Evolutionary conservation across 2,797 vertebrate genomes (phyloP).

Genomic region (Cyprinodon diabolis): DNA sequence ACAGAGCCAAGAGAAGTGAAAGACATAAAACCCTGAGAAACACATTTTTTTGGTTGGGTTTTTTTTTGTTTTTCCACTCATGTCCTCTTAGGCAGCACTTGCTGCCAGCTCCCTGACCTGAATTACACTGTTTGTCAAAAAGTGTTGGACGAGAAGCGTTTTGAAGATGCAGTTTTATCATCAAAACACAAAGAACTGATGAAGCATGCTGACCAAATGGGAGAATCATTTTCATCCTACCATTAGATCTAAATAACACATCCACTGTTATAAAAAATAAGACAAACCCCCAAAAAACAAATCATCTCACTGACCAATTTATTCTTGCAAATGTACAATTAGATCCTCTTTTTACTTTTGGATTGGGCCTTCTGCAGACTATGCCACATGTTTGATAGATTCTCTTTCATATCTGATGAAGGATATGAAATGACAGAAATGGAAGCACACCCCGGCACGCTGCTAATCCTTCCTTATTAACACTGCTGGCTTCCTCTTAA

Average conservation of each 20-base stretch:
- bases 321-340: neutral
- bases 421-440: slow-evolving; percentile 51
- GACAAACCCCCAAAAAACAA: neutral
- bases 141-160: neutral
- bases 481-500: slow-evolving; percentile 65
- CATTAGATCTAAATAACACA: neutral
- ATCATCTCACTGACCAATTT: neutral
- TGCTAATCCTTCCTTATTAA: slow-evolving; percentile 64
- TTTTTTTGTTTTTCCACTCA: neutral
- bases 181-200: neutral
- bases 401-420: slow-evolving; percentile 36
- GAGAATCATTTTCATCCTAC: neutral
- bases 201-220: neutral
- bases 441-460: slow-evolving; percentile 28
- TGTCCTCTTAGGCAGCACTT: slow-evolving; percentile 11
- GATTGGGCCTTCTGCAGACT: neutral
- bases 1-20: slow-evolving; percentile 17
- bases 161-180: neutral
- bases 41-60: neutral
- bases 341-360: neutral
- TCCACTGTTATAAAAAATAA: neutral
- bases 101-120: neutral
- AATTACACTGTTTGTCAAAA: neutral
- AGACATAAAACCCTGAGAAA: neutral
- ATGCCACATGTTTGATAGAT: neutral